Conservation (phyloP, 2,888 invertebrate species). For the Vannuccia rotundouncinata region DNA sequence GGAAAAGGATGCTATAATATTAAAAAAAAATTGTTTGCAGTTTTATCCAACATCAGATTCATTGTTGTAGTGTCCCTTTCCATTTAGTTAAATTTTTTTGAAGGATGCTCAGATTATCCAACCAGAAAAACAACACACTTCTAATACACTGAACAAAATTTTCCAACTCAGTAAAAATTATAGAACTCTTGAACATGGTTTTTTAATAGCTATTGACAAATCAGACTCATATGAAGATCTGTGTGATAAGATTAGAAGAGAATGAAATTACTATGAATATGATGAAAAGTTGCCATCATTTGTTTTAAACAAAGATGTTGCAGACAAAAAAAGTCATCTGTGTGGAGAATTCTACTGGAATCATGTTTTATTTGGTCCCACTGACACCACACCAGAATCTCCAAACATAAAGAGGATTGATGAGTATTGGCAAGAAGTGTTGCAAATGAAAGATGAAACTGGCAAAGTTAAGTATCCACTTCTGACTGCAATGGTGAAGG, state of each 20-base stretch:
- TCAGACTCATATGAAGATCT: background rate
- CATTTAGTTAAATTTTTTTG: background rate
- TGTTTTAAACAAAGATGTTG: background rate
- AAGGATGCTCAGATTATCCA: background rate
- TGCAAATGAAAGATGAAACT: constrained; percentile 1
- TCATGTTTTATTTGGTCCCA: background rate
- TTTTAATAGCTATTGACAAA: background rate
- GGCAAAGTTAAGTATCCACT: background rate
- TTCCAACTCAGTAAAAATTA: no score
- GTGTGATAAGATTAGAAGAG: background rate
- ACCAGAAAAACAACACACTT: background rate
- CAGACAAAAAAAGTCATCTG: background rate
- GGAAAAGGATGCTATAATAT: background rate
- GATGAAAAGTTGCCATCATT: background rate
- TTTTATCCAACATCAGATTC: background rate
- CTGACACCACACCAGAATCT: background rate
- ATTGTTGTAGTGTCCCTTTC: background rate
- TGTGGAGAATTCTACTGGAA: background rate
- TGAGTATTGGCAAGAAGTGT: constrained; percentile 11
- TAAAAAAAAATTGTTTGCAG: background rate
- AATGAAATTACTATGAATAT: background rate
- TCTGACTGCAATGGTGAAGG: background rate
- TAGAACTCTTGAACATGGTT: background rate
- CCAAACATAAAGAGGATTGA: constrained; percentile 1
- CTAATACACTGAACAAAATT: background rate